These are phyloP conservation scores for Amazona finschi DNA, from an alignment of 2,797 vertebrate genomes.

Conservation along the genomic window DNA sequence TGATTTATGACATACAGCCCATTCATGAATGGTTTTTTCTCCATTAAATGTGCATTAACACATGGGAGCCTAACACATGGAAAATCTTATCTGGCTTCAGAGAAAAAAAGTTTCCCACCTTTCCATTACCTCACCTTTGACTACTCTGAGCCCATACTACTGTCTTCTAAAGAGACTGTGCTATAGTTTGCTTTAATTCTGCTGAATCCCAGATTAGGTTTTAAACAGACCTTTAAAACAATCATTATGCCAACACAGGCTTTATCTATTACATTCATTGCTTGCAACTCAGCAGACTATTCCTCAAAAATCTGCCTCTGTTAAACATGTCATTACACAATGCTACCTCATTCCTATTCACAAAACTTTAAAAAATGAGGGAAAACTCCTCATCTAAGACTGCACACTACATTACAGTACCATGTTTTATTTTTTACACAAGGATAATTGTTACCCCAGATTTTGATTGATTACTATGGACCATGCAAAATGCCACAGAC, in stretches of 20 bases:
- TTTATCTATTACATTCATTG: neutral
- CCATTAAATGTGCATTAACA: neutral
- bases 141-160: neutral
- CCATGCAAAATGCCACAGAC: conserved; percentile 51
- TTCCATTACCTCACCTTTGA: neutral
- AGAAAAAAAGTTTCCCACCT: neutral
- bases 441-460: neutral
- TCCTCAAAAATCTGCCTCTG: neutral
- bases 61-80: neutral
- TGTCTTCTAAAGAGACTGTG: neutral
- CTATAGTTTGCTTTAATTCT: neutral
- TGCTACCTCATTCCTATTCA: neutral
- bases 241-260: neutral
- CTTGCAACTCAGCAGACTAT: neutral
- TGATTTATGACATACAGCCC: neutral
- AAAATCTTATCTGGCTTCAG: neutral
- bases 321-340: neutral
- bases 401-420: neutral
- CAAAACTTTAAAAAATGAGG: neutral
- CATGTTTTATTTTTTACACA: neutral
- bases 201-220: neutral
- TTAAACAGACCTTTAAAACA: neutral
- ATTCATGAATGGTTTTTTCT: neutral
- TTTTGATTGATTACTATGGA: conserved; percentile 22
- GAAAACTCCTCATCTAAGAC: neutral